Conservation (phyloP, 2,113 vertebrate genomes). For the Sisor rabdophorus region DNA sequence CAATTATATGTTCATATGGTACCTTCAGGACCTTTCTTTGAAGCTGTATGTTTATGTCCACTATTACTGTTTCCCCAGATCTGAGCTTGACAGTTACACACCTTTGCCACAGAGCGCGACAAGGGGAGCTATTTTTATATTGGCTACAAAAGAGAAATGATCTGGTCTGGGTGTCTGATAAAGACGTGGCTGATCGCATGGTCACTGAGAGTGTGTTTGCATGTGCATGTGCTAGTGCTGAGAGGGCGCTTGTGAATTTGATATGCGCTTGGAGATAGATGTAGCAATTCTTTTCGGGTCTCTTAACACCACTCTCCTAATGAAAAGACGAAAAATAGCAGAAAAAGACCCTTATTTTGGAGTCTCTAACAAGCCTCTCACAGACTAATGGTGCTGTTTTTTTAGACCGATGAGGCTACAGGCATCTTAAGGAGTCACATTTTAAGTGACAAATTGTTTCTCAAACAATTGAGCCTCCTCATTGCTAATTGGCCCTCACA, state of each 20-base stretch:
- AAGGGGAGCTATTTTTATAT: constrained; percentile 48
- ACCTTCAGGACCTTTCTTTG: constrained; percentile 1
- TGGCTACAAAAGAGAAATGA: constrained; percentile 38
- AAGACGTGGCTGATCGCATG: constrained; percentile 17
- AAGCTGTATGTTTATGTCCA: neutral
- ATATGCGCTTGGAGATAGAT: constrained; percentile 28
- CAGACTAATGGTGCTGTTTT: constrained; percentile 31
- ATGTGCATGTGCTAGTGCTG: constrained; percentile 2
- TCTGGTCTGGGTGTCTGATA: neutral
- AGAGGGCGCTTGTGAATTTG: constrained; percentile 15
- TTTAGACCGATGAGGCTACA: constrained; percentile 39
- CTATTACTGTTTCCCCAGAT: neutral
- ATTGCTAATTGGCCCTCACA: constrained; percentile 57
- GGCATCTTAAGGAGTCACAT: constrained; percentile 41
- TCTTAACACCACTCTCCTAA: constrained; percentile 36
- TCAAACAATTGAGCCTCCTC: constrained; percentile 48
- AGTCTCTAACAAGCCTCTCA: constrained; percentile 44
- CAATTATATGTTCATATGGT: too few species aligned
- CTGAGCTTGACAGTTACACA: constrained; percentile 51
- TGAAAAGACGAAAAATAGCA: constrained; percentile 31
- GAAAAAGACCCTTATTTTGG: constrained; percentile 37
- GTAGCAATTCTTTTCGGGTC: constrained; percentile 29
- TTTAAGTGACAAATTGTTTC: constrained; percentile 52
- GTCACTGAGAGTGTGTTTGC: neutral
- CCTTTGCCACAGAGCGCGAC: constrained; percentile 63